phyloP scores from a whole-genome alignment of 2,888 invertebrate species.

The Lithosia quadra region DNA sequence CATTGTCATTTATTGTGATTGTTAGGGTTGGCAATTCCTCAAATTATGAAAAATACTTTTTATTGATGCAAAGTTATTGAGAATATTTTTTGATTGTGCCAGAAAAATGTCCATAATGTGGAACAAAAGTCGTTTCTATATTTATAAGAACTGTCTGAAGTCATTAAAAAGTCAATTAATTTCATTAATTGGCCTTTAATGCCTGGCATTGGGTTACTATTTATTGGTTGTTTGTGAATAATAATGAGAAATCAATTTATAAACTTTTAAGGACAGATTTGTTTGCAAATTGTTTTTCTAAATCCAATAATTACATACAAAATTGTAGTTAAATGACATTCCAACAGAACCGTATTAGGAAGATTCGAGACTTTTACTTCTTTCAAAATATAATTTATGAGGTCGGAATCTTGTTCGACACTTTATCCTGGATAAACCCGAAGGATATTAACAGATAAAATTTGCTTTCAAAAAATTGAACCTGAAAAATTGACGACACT shows the following conservation, averaged over 20 bases:
- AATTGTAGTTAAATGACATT: too few species aligned
- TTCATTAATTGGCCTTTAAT: not conserved
- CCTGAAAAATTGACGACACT: too few species aligned
- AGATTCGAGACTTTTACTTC: too few species aligned
- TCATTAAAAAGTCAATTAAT: not conserved
- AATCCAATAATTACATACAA: too few species aligned
- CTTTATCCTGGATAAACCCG: too few species aligned
- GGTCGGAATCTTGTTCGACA: too few species aligned
- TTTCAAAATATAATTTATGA: too few species aligned
- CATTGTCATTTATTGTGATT: slow-evolving; percentile 19
- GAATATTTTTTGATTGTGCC: not conserved
- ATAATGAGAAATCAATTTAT: not conserved
- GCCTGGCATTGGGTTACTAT: not conserved
- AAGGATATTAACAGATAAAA: too few species aligned
- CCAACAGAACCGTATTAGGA: too few species aligned
- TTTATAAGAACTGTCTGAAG: not conserved
- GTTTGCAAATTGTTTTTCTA: not conserved
- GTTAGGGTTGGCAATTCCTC: not conserved
- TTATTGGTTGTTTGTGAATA: not conserved
- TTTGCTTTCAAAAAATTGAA: too few species aligned
- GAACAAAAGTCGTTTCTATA: not conserved
- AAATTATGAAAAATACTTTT: not conserved
- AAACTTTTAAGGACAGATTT: not conserved
- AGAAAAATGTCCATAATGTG: not conserved
- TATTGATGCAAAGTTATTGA: too few species aligned